A percentile compares a stretch with the other conserved stretches of the same genome.
Evolutionary conservation across 2,888 invertebrate species (phyloP).

Genomic region (Acronicta leporina): DNA sequence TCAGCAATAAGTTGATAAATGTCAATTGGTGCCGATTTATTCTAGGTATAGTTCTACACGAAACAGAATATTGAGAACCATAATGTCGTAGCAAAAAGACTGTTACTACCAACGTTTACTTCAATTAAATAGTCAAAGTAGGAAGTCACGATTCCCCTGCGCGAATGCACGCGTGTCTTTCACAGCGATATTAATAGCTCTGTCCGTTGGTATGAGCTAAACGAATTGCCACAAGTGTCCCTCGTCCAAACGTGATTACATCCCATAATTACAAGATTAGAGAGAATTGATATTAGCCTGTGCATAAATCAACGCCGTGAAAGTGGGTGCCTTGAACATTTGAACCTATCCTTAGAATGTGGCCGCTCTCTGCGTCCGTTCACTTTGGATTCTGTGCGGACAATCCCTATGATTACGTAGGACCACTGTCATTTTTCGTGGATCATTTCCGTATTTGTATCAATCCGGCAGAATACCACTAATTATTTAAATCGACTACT

Average conservation of each 20-base stretch:
- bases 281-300: conserved; percentile 39
- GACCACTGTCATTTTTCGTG: neutral
- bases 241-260: conserved; percentile 43
- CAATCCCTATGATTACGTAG: neutral
- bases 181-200: conserved; percentile 34
- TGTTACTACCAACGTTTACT: conserved; percentile 35
- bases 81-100: conserved; percentile 24
- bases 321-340: conserved; percentile 34
- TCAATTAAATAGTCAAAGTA: conserved; percentile 51
- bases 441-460: neutral
- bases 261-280: conserved; percentile 47
- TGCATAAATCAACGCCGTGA: conserved; percentile 42
- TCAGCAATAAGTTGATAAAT: neutral
- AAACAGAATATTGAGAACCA: conserved; percentile 20
- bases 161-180: conserved; percentile 36
- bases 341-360: conserved; percentile 20
- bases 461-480: too few species aligned
- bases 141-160: conserved; percentile 53
- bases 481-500: too few species aligned
- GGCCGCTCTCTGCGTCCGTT: neutral
- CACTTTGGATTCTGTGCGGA: conserved; percentile 2
- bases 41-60: neutral
- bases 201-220: conserved; percentile 30
- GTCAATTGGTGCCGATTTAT: neutral
- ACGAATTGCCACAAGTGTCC: conserved; percentile 19